Evolutionary conservation across 2,113 vertebrate genomes (phyloP).

Genomic region (Solea solea): DNA sequence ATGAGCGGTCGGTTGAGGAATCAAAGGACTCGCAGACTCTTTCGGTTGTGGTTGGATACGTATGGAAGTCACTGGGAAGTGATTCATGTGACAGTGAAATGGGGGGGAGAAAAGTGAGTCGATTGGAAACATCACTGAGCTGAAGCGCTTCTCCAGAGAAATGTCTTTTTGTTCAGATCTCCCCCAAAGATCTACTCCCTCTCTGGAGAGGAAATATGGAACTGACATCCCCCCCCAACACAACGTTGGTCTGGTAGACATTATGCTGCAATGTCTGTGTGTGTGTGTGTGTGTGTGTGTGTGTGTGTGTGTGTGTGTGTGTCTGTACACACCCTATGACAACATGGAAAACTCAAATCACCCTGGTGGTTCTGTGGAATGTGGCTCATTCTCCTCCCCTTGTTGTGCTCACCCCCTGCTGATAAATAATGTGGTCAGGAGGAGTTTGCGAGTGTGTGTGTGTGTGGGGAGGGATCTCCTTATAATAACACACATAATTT

Average conservation of each 20-base stretch:
- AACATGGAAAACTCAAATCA: slow-evolving; percentile 66
- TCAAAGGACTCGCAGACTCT: background rate
- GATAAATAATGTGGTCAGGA: slow-evolving; percentile 47
- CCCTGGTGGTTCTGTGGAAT: slow-evolving; percentile 65
- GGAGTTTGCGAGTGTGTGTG: slow-evolving; percentile 23
- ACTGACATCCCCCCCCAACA: slow-evolving; percentile 44
- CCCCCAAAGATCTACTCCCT: slow-evolving; percentile 27
- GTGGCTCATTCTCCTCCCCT: slow-evolving; percentile 48
- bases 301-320: background rate
- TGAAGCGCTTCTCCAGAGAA: slow-evolving; percentile 37
- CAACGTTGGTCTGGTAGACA: slow-evolving; percentile 31
- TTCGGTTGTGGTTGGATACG: background rate
- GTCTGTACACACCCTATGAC: slow-evolving; percentile 32
- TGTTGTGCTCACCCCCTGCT: slow-evolving; percentile 63
- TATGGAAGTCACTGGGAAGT: background rate
- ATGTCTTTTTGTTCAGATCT: slow-evolving; percentile 38
- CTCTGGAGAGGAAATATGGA: slow-evolving; percentile 46
- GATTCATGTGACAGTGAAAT: background rate
- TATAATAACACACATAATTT: slow-evolving; percentile 19
- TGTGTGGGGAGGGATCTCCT: slow-evolving; percentile 17
- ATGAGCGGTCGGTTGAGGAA: background rate
- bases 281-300: slow-evolving; percentile 16
- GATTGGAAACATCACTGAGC: background rate
- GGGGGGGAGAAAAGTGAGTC: background rate
- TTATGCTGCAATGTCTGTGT: slow-evolving; percentile 16